phyloP scores from a whole-genome alignment of 2,113 vertebrate species.

The Sceloporus undulatus region DNA sequence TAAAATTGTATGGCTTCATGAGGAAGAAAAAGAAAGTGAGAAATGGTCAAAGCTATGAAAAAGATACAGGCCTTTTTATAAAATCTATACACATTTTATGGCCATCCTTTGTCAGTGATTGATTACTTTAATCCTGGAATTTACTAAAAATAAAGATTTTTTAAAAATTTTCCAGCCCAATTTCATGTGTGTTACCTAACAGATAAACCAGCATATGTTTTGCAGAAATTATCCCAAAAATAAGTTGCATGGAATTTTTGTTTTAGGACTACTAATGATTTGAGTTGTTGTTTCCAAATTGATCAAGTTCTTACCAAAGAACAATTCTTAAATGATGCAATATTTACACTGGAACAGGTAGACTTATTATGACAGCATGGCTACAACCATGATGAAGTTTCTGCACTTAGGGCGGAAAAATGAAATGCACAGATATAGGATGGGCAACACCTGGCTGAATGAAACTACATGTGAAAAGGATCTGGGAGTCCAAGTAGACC shows the following conservation, averaged over 20 bases:
- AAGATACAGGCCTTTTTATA: background rate
- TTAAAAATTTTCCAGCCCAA: background rate
- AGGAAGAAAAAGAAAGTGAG: too few species aligned
- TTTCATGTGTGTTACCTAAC: background rate
- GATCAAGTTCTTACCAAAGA: conserved; percentile 19
- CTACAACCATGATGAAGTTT: background rate
- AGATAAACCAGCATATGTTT: background rate
- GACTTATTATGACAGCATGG: too few species aligned
- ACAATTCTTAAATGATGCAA: background rate
- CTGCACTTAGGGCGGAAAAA: too few species aligned
- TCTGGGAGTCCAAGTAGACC: too few species aligned
- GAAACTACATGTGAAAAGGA: too few species aligned
- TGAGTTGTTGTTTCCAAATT: background rate
- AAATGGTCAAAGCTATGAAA: background rate
- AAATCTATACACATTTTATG: background rate
- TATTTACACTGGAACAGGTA: background rate
- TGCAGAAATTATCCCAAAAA: background rate
- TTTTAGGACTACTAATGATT: conserved; percentile 10
- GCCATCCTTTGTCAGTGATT: background rate
- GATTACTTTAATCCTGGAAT: background rate
- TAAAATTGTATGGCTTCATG: too few species aligned
- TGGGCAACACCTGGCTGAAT: too few species aligned
- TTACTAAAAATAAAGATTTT: conserved; percentile 10
- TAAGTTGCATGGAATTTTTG: background rate
- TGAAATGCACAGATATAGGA: too few species aligned